Conservation (phyloP, 1,140 invertebrate species). For the Rhopalosiphum padi region DNA sequence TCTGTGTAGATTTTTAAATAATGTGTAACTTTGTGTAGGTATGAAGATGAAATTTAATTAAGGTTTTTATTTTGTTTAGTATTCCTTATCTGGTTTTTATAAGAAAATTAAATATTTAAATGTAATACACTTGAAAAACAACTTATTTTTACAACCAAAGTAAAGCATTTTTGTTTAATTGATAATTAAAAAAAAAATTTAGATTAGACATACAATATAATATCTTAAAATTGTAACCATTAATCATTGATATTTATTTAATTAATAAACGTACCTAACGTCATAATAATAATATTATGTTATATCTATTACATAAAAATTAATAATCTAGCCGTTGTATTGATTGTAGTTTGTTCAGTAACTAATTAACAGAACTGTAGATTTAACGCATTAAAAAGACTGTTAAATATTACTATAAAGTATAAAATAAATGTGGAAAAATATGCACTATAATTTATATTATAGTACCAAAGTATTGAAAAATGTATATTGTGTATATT, state of each 20-base stretch:
- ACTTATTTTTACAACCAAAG: not conserved
- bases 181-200: not conserved
- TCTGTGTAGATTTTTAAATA: too few species aligned
- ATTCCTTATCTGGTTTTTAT: not conserved
- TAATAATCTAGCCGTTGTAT: not conserved
- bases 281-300: not conserved
- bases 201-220: not conserved
- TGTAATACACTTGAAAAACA: not conserved
- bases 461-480: too few species aligned
- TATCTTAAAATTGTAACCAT: not conserved
- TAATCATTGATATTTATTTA: not conserved
- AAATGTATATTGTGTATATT: too few species aligned
- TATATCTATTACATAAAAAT: not conserved
- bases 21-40: not conserved
- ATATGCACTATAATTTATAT: too few species aligned
- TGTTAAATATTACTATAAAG: too few species aligned
- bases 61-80: not conserved
- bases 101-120: not conserved
- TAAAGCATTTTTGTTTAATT: not conserved
- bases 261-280: too few species aligned
- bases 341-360: not conserved
- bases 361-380: not conserved
- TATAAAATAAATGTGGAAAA: too few species aligned
- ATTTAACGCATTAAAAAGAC: too few species aligned
- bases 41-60: not conserved